A percentile compares a stretch with the other conserved stretches of the same genome.
phyloP scores from a whole-genome alignment of 2,113 vertebrate genomes.

The Seriola rivoliana region DNA sequence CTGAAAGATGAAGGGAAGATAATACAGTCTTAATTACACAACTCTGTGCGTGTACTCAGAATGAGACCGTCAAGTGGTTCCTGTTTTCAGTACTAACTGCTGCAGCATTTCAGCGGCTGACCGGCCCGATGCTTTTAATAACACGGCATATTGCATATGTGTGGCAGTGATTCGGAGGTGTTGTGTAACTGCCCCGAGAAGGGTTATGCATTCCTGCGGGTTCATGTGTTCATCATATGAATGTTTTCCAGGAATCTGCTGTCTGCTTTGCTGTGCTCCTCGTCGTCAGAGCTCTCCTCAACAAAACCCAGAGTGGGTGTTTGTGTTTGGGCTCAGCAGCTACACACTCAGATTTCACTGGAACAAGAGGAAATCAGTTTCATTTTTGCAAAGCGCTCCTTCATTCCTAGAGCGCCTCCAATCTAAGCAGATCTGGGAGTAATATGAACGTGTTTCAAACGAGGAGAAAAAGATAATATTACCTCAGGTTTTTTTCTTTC shows the following conservation, averaged over 20 bases:
- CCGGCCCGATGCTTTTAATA: background rate
- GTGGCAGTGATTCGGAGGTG: conserved; percentile 20
- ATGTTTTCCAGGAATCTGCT: conserved; percentile 50
- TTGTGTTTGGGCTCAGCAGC: conserved; percentile 55
- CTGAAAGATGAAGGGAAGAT: conserved; percentile 11
- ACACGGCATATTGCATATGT: background rate
- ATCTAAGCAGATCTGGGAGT: conserved; percentile 43
- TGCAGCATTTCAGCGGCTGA: conserved; percentile 8
- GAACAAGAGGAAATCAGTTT: conserved; percentile 70
- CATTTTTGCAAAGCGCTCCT: conserved; percentile 56
- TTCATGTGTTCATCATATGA: conserved; percentile 33
- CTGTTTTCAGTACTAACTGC: background rate
- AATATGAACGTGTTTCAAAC: conserved; percentile 36
- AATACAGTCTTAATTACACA: conserved; percentile 13
- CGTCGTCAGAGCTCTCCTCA: conserved; percentile 9
- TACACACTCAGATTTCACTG: conserved; percentile 36
- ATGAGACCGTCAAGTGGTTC: background rate
- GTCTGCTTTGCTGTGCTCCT: conserved; percentile 16
- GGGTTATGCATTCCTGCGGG: conserved; percentile 7
- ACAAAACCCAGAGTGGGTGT: conserved; percentile 27
- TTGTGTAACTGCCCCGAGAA: conserved; percentile 1
- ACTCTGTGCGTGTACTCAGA: conserved; percentile 1
- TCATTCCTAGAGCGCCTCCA: conserved; percentile 45
- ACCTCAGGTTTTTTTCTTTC: conserved; percentile 13
- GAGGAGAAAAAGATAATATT: conserved; percentile 5